A percentile compares a stretch with the other conserved stretches of the same genome.
Evolutionary conservation across 1,140 invertebrate genomes (phyloP).

Genomic region (Zaprionus lachaisei): DNA sequence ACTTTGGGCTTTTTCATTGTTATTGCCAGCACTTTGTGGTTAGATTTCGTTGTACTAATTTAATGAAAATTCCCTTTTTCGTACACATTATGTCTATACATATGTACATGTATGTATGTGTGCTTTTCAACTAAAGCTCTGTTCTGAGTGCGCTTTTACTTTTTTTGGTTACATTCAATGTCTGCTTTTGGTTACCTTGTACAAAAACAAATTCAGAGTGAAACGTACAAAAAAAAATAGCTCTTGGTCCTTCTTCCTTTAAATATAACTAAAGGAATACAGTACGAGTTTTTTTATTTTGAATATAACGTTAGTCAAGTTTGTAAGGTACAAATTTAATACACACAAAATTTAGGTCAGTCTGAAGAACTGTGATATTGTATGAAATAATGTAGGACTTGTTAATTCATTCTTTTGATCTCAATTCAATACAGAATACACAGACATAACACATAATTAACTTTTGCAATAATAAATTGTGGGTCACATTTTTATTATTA

Average conservation of each 20-base stretch:
- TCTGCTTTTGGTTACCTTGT: not conserved
- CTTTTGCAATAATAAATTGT: not conserved
- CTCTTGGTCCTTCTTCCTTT: too few species aligned
- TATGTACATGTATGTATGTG: not conserved
- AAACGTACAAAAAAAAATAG: not conserved
- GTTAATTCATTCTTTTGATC: not conserved
- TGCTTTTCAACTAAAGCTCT: not conserved
- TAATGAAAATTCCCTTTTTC: slow-evolving; percentile 66
- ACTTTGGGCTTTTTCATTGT: slow-evolving; percentile 51
- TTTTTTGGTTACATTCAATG: not conserved
- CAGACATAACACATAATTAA: not conserved
- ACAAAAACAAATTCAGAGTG: not conserved
- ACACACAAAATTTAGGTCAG: not conserved
- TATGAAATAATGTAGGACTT: not conserved
- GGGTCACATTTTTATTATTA: not conserved
- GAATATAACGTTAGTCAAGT: too few species aligned
- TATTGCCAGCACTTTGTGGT: slow-evolving; percentile 64
- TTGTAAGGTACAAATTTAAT: not conserved
- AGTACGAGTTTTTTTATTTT: not conserved
- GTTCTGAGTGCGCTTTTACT: slow-evolving; percentile 2
- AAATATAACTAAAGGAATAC: not conserved
- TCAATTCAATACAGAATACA: not conserved
- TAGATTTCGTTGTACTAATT: slow-evolving; percentile 66
- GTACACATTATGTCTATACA: not conserved
- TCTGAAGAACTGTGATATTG: not conserved